Conservation (phyloP, 2,113 vertebrate species). For the Ochotona princeps region DNA sequence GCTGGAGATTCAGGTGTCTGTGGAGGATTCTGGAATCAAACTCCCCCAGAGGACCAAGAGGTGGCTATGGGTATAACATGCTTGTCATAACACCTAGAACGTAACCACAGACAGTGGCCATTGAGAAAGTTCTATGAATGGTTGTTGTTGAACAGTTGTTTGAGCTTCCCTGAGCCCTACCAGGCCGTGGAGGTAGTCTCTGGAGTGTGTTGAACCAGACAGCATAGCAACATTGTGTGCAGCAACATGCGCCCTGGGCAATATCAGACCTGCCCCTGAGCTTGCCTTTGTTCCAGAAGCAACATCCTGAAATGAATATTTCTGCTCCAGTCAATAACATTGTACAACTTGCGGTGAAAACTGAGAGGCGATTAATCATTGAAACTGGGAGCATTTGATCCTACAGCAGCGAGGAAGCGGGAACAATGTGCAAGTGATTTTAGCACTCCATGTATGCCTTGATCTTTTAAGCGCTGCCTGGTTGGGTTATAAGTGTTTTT, state of each 20-base stretch:
- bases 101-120: rapidly evolving
- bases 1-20: background rate
- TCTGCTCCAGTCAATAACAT: constrained; percentile 24
- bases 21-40: background rate
- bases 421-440: background rate
- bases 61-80: background rate
- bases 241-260: background rate
- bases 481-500: constrained; percentile 32
- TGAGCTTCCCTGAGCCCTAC: background rate
- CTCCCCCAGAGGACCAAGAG: background rate
- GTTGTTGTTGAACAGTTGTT: no score
- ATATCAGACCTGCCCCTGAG: background rate
- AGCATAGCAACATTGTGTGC: background rate
- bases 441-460: background rate
- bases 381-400: constrained; percentile 67
- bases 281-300: background rate
- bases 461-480: constrained; percentile 44
- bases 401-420: background rate
- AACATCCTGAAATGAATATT: constrained; percentile 13
- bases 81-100: background rate
- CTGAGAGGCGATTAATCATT: constrained; percentile 57
- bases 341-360: constrained; percentile 45
- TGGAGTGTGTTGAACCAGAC: background rate
- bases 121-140: background rate
- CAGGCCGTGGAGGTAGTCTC: background rate